A percentile compares a stretch with the other conserved stretches of the same genome.
phyloP scores from a whole-genome alignment of 2,888 invertebrate species.

The Strigamia crassipes region DNA sequence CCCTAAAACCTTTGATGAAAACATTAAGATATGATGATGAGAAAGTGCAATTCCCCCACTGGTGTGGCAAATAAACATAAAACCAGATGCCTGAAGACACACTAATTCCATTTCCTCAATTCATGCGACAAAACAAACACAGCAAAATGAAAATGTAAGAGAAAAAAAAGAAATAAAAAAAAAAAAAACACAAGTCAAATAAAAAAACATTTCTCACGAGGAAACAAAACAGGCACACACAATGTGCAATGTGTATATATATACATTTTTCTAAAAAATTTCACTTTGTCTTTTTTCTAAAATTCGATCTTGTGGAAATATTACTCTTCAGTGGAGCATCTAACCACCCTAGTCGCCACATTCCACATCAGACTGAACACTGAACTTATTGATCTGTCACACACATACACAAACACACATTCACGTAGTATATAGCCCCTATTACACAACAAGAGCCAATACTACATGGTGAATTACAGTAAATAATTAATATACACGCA shows the following conservation, averaged over 20 bases:
- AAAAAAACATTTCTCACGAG: background rate
- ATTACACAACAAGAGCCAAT: background rate
- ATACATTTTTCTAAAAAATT: background rate
- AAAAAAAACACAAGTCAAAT: background rate
- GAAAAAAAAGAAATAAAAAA: too few species aligned
- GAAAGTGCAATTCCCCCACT: constrained; percentile 28
- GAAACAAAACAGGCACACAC: background rate
- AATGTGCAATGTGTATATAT: background rate
- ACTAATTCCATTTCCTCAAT: constrained; percentile 35
- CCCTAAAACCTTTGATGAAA: constrained; percentile 32
- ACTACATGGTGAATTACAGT: background rate
- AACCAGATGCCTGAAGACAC: constrained; percentile 34
- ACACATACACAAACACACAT: background rate
- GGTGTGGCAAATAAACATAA: constrained; percentile 39
- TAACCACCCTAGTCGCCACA: constrained; percentile 33
- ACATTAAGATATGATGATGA: constrained; percentile 27
- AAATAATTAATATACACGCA: background rate
- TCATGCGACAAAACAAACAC: constrained; percentile 28
- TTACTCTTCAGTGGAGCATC: constrained; percentile 32
- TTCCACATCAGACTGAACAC: constrained; percentile 34
- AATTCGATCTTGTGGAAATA: constrained; percentile 20
- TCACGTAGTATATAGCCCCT: background rate
- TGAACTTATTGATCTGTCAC: constrained; percentile 38
- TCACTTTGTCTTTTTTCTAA: constrained; percentile 17
- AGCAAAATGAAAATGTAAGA: background rate